Evolutionary conservation across 2,113 vertebrate genomes (phyloP), one percentile per base, ranked within the genome.

Genomic region (Nycticorax nycticorax): DNA sequence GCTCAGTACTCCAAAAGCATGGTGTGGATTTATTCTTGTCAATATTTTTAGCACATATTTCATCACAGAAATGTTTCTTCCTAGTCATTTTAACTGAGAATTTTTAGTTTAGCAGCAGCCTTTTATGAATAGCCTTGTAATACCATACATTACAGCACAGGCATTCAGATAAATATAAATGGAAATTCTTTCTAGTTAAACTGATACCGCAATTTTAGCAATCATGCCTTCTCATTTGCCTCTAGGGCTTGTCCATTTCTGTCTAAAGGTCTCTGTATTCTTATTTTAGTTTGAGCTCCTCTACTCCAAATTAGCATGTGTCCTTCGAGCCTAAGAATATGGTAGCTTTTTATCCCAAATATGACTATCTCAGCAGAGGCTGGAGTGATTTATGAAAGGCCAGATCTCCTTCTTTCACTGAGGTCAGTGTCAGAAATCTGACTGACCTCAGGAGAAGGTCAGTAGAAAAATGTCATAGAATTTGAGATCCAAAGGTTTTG

Each of bases 81-180:
- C 53, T 53, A 73, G 72, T 52, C 6, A 93, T 92, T 95, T 96
- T 60, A 88, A 68, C 52, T 23, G 13, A 72, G 37, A 79, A 67
- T 73, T 97, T 96, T 92, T 91, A 85, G 48, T 63, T 89, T 88
- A 91, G 64, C 33, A 55, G 14, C 27, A 81, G 56, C 14, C 30
- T 90, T 88, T 92, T 73, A 80, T 94, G 72, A 96, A 81, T 68
- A 17, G 35, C 19, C 17, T 94, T 27, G 8, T 73, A 95, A 91
- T 76, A 75, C 28, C 89, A 35, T 53, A 50, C 32, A 89, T 84
- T 91, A 88, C 57, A 94, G 47, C 81, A 75, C 35, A 77, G 27
- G 17, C 85, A 92, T 95, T 94, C 92, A 92, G 85, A 93, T 75
- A 92, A 95, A 92, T 80, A 96, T 92, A 95, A 94, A 93, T 72